Conservation (phyloP, 2,888 invertebrate genomes). For the Phortica okadai region DNA sequence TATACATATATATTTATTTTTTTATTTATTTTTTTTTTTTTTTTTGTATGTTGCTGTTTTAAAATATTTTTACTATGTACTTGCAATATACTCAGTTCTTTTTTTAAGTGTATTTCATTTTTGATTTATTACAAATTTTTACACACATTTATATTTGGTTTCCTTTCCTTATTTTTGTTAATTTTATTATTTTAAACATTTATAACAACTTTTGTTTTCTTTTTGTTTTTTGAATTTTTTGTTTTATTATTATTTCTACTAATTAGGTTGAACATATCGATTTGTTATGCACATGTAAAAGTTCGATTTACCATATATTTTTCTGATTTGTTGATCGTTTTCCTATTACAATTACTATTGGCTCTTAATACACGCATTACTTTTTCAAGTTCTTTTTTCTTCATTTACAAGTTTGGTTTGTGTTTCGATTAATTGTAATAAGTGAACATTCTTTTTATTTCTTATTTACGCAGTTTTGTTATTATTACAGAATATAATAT, state of each 20-base stretch:
- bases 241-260: conserved; percentile 2
- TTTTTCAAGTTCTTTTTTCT: neutral
- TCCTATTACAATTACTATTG: conserved; percentile 26
- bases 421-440: conserved; percentile 4
- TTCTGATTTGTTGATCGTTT: neutral
- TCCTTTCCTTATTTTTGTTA: conserved; percentile 10
- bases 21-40: conserved; percentile 44
- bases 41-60: conserved; percentile 25
- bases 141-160: conserved; percentile 42
- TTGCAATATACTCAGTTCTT: conserved; percentile 29
- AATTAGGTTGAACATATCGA: conserved; percentile 21
- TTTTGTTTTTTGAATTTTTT: neutral
- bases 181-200: conserved; percentile 3
- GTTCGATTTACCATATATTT: neutral
- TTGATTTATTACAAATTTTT: conserved; percentile 42
- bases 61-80: conserved; percentile 12
- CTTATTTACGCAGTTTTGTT: neutral
- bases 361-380: conserved; percentile 27
- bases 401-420: conserved; percentile 1
- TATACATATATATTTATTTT: conserved; percentile 35
- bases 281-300: conserved; percentile 21
- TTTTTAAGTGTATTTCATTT: conserved; percentile 46
- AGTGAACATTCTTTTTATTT: conserved; percentile 35
- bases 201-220: conserved; percentile 14
- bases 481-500: neutral